Conservation (phyloP, 2,797 vertebrate genomes). For the Malurus splendens region DNA sequence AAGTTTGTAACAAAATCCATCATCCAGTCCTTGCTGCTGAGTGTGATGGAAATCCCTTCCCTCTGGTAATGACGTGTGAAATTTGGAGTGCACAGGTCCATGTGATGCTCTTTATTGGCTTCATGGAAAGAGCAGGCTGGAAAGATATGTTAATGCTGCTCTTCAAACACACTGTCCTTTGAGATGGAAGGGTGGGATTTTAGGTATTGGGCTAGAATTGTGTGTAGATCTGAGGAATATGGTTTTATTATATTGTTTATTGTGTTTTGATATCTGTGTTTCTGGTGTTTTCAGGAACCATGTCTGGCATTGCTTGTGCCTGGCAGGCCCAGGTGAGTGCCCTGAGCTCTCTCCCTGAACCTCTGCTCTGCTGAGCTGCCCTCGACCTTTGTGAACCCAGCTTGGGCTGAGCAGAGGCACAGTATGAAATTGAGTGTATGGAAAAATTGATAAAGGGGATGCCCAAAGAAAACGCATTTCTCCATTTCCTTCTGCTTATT, state of each 20-base stretch:
- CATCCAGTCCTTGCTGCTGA: not conserved
- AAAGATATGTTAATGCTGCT: not conserved
- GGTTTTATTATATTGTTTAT: not conserved
- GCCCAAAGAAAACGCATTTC: not conserved
- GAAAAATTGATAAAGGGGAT: not conserved
- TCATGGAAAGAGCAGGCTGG: not conserved
- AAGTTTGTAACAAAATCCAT: not conserved
- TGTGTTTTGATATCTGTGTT: not conserved
- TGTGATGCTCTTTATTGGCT: not conserved
- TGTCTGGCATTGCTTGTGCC: rapidly evolving
- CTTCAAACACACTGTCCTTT: not conserved
- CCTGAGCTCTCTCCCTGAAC: not conserved
- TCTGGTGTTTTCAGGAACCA: not conserved
- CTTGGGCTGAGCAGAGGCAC: not conserved
- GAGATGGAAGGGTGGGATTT: not conserved
- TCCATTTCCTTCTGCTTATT: not conserved
- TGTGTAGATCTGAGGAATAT: not conserved
- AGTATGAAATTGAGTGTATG: not conserved
- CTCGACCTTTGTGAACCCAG: not conserved
- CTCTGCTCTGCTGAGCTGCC: not conserved
- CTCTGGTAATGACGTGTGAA: constrained; percentile 10
- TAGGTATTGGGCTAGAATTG: not conserved
- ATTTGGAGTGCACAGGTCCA: not conserved
- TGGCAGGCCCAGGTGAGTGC: not conserved
- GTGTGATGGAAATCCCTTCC: not conserved